Evolutionary conservation across 2,797 vertebrate genomes (phyloP), one percentile per base, ranked within the genome.

Genomic region (Clarias laeviceps): DNA sequence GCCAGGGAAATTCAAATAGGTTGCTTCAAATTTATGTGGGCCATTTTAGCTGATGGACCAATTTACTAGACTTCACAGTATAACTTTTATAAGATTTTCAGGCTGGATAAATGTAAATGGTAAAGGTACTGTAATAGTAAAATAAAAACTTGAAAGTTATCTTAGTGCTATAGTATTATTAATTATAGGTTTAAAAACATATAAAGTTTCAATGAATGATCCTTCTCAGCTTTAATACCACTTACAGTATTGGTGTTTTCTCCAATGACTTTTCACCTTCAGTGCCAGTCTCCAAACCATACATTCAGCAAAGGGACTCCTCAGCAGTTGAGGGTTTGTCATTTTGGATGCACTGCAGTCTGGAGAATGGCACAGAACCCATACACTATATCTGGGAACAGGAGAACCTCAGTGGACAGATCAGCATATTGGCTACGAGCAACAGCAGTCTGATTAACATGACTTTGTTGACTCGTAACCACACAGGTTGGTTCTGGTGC

Each of bases 251-350:
- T 64, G 59, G 27, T 80, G 24, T 20, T 64, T 45, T 64, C 70
- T 73, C 45, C 37, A 54, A 56, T 76, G 24, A 54, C 27, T 17
- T 54, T 74, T 68, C 20, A 29, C 1, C 18, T 57, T 27, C 91
- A 98, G 97, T 97, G 87, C 97, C 97, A 0, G 93, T 98, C 56
- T 94, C 94, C 70, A 97, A 96, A 90, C 97, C 97, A 59, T 94
- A 92, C 4, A 89, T 99, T 85, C 81, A 92, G 82, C 90, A 96
- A 22, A 96, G 94, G 20, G 91, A 96, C 0, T 91, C 89, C 0
- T 93, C 94, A 0, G 97, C 95, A 0, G 93, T 92, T 2, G 97
- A 97, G 85, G 96, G 96, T 50, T 90, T 92, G 0, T 90, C 90
- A 0, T 88, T 96, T 86, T 91, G 90, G 91, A 94, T 97, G 94